These are phyloP conservation scores for Acropora yongei DNA, from an alignment of 64 coral and sea anemone genomes.

Conservation along the genomic window DNA sequence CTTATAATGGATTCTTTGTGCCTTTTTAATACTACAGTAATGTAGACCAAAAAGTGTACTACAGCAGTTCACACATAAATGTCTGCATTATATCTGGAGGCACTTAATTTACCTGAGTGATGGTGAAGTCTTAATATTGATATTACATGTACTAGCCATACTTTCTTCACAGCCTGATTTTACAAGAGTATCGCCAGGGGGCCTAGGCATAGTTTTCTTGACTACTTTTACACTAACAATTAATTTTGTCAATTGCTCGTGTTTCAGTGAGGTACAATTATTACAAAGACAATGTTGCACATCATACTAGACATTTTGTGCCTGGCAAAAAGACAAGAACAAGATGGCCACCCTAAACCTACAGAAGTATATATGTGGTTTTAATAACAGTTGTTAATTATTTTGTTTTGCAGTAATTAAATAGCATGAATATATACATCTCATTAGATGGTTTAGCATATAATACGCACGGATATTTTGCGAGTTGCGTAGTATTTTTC, in stretches of 20 bases:
- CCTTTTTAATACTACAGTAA: conserved; percentile 4
- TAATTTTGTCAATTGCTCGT: background rate
- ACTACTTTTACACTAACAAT: background rate
- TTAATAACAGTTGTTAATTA: no score
- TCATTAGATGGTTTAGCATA: no score
- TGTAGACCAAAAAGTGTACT: background rate
- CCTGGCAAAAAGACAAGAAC: background rate
- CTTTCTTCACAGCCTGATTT: background rate
- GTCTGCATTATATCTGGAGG: background rate
- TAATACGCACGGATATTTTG: no score
- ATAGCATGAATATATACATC: no score
- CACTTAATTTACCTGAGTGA: no score
- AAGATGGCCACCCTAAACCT: background rate
- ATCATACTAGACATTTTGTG: background rate
- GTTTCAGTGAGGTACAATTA: background rate
- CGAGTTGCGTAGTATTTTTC: no score
- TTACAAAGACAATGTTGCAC: background rate
- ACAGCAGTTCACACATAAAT: conserved; percentile 1
- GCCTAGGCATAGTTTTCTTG: background rate
- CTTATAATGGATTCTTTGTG: conserved; percentile 2
- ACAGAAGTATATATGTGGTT: no score
- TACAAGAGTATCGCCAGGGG: background rate
- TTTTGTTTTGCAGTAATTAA: no score
- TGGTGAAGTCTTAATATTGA: background rate
- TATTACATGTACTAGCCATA: background rate